A percentile compares a stretch with the other conserved stretches of the same genome.
phyloP scores from a whole-genome alignment of 2,113 vertebrate genomes.

The Salvelinus alpinus region DNA sequence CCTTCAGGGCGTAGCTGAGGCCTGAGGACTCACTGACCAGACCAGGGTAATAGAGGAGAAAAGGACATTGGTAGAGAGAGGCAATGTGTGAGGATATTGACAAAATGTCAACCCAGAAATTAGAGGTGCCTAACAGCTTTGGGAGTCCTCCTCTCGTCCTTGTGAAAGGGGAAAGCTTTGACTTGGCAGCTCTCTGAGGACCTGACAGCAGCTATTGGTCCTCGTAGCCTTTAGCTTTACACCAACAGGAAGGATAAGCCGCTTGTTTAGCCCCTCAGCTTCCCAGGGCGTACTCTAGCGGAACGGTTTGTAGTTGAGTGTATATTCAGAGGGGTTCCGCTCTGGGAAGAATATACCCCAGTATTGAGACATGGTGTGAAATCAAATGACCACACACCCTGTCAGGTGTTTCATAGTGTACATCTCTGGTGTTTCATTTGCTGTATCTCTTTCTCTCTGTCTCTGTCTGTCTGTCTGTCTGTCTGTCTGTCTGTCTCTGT shows the following conservation, averaged over 20 bases:
- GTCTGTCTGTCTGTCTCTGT: no score
- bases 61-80: constrained; percentile 43
- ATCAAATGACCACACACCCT: constrained; percentile 51
- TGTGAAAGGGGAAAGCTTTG: constrained; percentile 31
- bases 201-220: constrained; percentile 7
- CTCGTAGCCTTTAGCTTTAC: constrained; percentile 17
- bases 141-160: constrained; percentile 25
- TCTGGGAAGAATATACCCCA: constrained; percentile 19
- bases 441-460: constrained; percentile 7
- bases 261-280: constrained; percentile 17
- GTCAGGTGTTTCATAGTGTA: constrained; percentile 44
- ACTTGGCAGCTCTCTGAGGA: constrained; percentile 31
- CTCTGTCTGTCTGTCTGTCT: no score
- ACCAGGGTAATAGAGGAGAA: constrained; percentile 52
- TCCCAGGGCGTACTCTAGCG: constrained; percentile 25
- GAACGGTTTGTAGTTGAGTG: constrained; percentile 41
- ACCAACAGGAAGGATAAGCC: not conserved
- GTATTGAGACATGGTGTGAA: constrained; percentile 41
- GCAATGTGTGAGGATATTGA: constrained; percentile 60
- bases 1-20: constrained; percentile 34
- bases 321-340: constrained; percentile 32
- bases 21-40: constrained; percentile 18
- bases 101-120: constrained; percentile 68
- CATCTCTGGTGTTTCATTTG: not conserved
- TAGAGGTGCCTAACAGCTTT: constrained; percentile 45